Base-by-base conservation (phyloP, 2,888 invertebrate species). In the Ormyrus thymus region DNA sequence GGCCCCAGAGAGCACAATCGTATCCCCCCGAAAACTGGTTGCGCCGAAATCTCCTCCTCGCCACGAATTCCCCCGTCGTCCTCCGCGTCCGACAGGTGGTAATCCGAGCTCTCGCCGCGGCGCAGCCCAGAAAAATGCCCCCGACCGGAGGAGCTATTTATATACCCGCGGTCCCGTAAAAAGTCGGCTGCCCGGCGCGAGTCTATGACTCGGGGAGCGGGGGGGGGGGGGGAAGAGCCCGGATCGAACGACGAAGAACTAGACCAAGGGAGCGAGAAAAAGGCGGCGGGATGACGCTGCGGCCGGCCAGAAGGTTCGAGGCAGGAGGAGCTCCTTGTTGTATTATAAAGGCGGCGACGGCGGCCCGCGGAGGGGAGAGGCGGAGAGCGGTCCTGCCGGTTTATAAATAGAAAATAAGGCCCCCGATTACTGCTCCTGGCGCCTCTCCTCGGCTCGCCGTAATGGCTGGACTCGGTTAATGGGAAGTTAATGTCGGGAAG, bases 401-500 rank as follows among this genome's bases (percentile, higher is more conserved):
- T 81, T 84, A 84, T 84, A 83, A 84, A 84, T 84, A 84, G 84
- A 82, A 68, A 76, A 82, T 84, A 83, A 80, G 81, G 78, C 78
- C 66, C 71, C 76, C 81, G 80, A 81, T 82, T 83, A 53, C 62
- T 56, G 78, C 82, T 77, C 80, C 73, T 82, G 82, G 82, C 81
- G 82, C 80, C 82, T 68, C 58, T 68, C 62, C n/a, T 2, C 9
- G 0, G 11, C 62, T 15, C 46, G 8, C 6, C 83, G 81, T 84
- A 84, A 86, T 84, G 85, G 66, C 83, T 83, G 81, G 83, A 81
- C 81, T 83, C 82, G 82, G 83, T 87, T 86, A 86, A 86, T 87
- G 86, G 85, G 85, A 86, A 86, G 84, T 86, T 87, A 86, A 87
- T 86, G 86, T 82, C 84, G 80, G 65, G 71, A 59, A 71, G 79